Conservation (phyloP, 2,113 vertebrate genomes). For the Podarcis cretensis region DNA sequence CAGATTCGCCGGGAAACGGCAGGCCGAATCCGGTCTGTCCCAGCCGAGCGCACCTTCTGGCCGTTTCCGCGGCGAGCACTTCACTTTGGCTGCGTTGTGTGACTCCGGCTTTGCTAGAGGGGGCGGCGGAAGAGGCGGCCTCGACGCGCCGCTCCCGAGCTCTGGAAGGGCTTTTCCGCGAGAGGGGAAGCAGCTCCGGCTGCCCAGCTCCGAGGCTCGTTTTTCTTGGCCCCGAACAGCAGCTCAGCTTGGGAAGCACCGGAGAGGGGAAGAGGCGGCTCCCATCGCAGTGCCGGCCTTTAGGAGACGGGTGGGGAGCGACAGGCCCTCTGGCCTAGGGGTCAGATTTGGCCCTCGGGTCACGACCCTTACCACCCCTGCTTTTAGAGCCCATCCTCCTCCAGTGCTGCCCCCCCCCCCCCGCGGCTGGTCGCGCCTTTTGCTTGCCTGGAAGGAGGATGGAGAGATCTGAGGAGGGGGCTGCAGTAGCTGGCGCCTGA, state of each 20-base stretch:
- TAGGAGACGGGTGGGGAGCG: no score
- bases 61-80: neutral
- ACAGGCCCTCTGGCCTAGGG: no score
- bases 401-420: no score
- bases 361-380: neutral
- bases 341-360: neutral
- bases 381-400: no score
- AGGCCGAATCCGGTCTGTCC: neutral
- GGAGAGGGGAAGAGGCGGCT: neutral
- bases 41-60: no score
- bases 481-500: no score
- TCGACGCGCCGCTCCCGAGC: neutral
- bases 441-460: no score
- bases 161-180: neutral
- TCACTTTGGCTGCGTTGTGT: neutral
- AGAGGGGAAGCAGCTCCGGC: neutral
- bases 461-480: no score
- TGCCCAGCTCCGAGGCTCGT: no score
- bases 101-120: neutral
- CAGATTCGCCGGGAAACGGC: neutral
- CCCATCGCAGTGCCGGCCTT: neutral
- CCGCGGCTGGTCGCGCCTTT: no score
- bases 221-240: neutral
- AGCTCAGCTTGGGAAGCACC: neutral
- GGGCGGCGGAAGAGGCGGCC: no score